These are phyloP conservation scores for Drosophila robusta DNA, from an alignment of 2,888 invertebrate genomes.

Conservation along the genomic window DNA sequence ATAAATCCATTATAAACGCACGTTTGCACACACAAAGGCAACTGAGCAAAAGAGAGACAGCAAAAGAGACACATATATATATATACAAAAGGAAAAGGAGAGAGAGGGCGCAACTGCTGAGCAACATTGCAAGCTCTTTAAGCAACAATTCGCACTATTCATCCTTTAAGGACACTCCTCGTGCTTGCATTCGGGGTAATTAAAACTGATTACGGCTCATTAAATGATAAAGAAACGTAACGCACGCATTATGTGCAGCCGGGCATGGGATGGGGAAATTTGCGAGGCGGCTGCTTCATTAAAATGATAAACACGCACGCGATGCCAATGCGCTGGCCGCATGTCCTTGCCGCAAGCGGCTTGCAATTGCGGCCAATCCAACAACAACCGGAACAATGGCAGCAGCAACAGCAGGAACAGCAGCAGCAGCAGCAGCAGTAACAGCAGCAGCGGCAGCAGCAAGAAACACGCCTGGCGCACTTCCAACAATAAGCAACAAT, in stretches of 20 bases:
- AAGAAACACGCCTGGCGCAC: constrained; percentile 57
- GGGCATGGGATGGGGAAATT: constrained; percentile 7
- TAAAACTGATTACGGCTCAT: constrained; percentile 70
- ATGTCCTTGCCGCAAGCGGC: constrained; percentile 72
- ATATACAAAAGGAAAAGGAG: background rate
- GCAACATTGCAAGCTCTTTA: constrained; percentile 42
- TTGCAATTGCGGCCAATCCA: constrained; percentile 67
- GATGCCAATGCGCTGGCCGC: constrained; percentile 48
- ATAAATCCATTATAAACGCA: constrained; percentile 76
- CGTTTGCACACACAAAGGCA: constrained; percentile 64
- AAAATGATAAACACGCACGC: constrained; percentile 67
- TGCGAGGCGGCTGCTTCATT: constrained; percentile 57
- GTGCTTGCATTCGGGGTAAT: constrained; percentile 50
- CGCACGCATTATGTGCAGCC: constrained; percentile 49
- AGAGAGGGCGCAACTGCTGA: background rate
- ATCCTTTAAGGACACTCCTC: constrained; percentile 35
- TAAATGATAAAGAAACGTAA: constrained; percentile 67
- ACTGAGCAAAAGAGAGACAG: constrained; percentile 14
- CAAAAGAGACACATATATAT: constrained; percentile 1
- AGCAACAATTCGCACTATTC: constrained; percentile 20
- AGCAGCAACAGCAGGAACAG: constrained; percentile 26
- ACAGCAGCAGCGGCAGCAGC: constrained; percentile 24
- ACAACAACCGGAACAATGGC: constrained; percentile 41
- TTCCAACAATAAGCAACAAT: constrained; percentile 70
- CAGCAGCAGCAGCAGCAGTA: constrained; percentile 25